A percentile compares a stretch with the other conserved stretches of the same genome.
phyloP scores from a whole-genome alignment of 2,888 invertebrate genomes.

The Dorcus parallelipipedus region DNA sequence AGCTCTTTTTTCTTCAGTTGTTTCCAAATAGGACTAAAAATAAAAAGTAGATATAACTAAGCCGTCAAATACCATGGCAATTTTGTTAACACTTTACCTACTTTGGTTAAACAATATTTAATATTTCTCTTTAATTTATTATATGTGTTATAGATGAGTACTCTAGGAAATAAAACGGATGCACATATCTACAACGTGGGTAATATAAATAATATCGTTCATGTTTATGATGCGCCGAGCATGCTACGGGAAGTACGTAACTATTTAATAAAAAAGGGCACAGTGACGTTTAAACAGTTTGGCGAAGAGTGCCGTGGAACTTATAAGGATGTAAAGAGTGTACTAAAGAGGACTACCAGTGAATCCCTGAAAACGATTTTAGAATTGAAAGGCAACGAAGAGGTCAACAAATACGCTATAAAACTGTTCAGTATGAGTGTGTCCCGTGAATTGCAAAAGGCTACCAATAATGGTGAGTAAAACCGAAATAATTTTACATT shows the following conservation, averaged over 20 bases:
- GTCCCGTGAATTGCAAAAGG: conserved; percentile 1
- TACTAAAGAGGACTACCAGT: neutral
- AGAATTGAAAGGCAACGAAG: neutral
- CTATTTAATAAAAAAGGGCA: neutral
- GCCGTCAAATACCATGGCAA: too few species aligned
- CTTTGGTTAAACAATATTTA: neutral
- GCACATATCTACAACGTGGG: conserved; percentile 8
- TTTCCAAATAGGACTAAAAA: too few species aligned
- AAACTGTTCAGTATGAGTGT: conserved; percentile 9
- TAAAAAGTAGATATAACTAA: too few species aligned
- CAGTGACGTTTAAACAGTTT: neutral
- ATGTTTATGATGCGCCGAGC: conserved; percentile 11
- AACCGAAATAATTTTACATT: neutral
- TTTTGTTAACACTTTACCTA: too few species aligned
- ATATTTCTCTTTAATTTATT: neutral
- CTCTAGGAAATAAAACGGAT: neutral
- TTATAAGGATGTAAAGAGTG: neutral
- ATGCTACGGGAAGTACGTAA: neutral
- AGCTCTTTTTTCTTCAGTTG: too few species aligned
- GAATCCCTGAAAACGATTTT: too few species aligned
- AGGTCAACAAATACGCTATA: conserved; percentile 6
- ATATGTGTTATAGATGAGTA: neutral
- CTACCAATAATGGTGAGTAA: conserved; percentile 3
- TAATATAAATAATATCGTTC: conserved; percentile 5
- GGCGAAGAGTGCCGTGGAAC: neutral